Percentiles rank a stretch among this genome's conserved stretches.
Evolutionary conservation across 2,113 vertebrate genomes (phyloP).

Genomic region (Cnemophilus loriae): DNA sequence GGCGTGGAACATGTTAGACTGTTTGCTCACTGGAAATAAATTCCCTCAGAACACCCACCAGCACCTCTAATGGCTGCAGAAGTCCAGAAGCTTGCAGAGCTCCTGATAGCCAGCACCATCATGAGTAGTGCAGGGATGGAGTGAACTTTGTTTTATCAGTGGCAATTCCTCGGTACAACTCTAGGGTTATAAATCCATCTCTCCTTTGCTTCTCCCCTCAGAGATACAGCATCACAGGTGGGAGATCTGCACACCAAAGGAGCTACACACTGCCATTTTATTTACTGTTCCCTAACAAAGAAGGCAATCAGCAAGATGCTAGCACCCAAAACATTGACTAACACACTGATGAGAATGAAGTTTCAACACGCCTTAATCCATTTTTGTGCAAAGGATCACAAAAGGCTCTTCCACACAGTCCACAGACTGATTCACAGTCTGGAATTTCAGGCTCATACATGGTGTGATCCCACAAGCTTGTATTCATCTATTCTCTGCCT

Average conservation of each 20-base stretch:
- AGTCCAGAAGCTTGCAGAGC: background rate
- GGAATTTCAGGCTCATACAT: conserved; percentile 12
- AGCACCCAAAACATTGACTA: background rate
- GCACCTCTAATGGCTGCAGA: background rate
- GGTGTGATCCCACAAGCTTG: background rate
- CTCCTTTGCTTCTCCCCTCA: background rate
- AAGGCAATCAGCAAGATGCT: background rate
- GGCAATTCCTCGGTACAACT: background rate
- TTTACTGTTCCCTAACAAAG: background rate
- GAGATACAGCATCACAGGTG: background rate
- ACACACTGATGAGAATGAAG: background rate
- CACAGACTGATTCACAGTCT: conserved; percentile 17
- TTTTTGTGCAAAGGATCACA: background rate
- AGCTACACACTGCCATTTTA: background rate
- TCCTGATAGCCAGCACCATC: background rate
- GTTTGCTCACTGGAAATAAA: background rate
- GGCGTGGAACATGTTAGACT: background rate
- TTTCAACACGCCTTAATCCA: background rate
- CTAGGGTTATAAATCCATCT: background rate
- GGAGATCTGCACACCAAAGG: background rate
- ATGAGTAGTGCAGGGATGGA: background rate
- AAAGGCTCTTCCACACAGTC: background rate
- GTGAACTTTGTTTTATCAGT: background rate
- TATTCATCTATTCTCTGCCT: background rate
- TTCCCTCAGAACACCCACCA: background rate